These are phyloP conservation scores for Hemiscyllium ocellatum DNA, from an alignment of 2,113 vertebrate genomes.

Conservation along the genomic window DNA sequence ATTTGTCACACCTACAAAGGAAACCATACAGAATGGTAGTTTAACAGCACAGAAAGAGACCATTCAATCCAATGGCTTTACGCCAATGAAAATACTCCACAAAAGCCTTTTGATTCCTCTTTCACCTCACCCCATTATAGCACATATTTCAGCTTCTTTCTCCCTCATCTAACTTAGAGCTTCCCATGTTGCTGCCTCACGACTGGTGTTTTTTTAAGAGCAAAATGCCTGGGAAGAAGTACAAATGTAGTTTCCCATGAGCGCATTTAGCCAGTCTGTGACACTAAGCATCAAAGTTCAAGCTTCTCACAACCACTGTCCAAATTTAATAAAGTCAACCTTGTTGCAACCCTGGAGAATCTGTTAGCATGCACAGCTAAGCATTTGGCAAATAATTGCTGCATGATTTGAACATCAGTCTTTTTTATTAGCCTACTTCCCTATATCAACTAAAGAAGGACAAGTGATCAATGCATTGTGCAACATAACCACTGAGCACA, in stretches of 20 bases:
- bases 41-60: not conserved
- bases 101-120: too few relatives aligned
- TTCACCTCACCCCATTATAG: not conserved
- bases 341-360: not conserved
- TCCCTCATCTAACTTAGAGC: not conserved
- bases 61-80: not conserved
- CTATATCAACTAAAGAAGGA: too few relatives aligned
- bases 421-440: too few relatives aligned
- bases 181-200: not conserved
- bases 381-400: not conserved
- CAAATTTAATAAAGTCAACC: not conserved
- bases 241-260: conserved; percentile 8
- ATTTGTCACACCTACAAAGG: not conserved
- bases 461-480: not conserved
- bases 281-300: conserved; percentile 24
- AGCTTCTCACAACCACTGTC: not conserved
- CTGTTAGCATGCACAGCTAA: not conserved
- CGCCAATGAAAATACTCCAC: not conserved
- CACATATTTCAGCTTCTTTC: not conserved
- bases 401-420: not conserved
- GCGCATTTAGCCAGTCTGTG: not conserved
- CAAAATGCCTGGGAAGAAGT: not conserved
- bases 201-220: conserved; percentile 29
- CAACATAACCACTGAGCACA: not conserved
- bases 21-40: not conserved